Evolutionary conservation across 2,113 vertebrate species (phyloP).

Genomic region (Tiliqua scincoides): DNA sequence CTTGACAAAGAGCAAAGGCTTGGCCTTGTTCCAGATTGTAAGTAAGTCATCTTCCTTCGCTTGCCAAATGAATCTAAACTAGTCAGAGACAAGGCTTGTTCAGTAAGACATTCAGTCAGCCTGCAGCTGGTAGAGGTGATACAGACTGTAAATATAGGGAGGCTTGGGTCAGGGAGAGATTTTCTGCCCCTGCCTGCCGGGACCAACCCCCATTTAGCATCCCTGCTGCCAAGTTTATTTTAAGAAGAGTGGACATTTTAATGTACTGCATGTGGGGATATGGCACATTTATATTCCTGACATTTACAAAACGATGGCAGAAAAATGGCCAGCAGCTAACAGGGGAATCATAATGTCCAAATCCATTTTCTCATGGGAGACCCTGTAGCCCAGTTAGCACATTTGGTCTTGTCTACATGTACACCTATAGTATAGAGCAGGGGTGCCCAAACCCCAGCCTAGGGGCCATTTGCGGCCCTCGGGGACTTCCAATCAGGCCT

Average conservation of each 20-base stretch:
- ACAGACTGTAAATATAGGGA: neutral
- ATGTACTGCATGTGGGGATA: neutral
- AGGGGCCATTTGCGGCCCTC: too few relatives aligned
- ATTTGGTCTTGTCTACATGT: neutral
- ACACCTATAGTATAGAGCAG: neutral
- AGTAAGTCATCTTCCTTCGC: slow-evolving; percentile 19
- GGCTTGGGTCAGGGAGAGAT: slow-evolving; percentile 12
- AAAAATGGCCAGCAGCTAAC: neutral
- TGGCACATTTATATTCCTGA: neutral
- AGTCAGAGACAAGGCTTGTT: slow-evolving; percentile 10
- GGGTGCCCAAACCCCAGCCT: too few relatives aligned
- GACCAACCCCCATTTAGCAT: neutral
- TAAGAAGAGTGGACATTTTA: neutral
- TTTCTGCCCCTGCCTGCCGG: neutral
- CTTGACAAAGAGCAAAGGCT: slow-evolving; percentile 24
- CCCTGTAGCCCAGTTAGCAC: neutral
- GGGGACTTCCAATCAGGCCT: too few relatives aligned
- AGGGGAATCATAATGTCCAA: neutral
- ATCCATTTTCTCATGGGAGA: neutral
- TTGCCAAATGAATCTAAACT: slow-evolving; percentile 24
- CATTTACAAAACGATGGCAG: neutral
- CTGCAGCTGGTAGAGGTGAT: slow-evolving; percentile 3
- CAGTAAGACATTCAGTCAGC: slow-evolving; percentile 12
- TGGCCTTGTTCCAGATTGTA: slow-evolving; percentile 14
- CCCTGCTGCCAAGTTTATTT: slow-evolving; percentile 6